A percentile compares a stretch with the other conserved stretches of the same genome.
Conservation (phyloP, 2,113 vertebrate species). For the Aldabrachelys gigantea region DNA sequence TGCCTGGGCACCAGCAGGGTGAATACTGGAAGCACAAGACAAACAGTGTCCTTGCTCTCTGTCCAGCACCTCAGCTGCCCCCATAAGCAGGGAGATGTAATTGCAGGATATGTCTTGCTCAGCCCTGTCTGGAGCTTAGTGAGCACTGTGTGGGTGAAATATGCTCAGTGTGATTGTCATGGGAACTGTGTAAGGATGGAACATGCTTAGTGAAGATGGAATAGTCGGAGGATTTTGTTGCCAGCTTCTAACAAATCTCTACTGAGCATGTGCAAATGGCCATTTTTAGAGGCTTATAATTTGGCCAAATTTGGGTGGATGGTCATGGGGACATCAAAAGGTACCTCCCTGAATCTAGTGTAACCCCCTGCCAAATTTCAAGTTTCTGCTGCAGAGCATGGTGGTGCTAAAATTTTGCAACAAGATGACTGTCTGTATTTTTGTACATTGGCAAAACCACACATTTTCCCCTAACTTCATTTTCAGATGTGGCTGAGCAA, state of each 20-base stretch:
- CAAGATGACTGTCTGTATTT: conserved; percentile 19
- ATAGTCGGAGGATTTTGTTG: conserved; percentile 47
- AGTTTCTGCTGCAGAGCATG: conserved; percentile 58
- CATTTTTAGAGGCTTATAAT: conserved; percentile 59
- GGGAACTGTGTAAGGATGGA: neutral
- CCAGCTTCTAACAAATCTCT: conserved; percentile 72
- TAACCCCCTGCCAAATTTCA: conserved; percentile 41
- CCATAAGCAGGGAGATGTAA: conserved; percentile 14
- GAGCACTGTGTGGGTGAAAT: neutral
- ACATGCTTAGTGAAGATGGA: conserved; percentile 56
- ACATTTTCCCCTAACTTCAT: conserved; percentile 32
- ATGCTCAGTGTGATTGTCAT: neutral
- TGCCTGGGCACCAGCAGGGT: neutral
- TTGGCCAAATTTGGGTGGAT: conserved; percentile 62
- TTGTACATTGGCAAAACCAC: conserved; percentile 55
- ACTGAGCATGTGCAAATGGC: conserved; percentile 30
- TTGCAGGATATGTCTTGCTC: neutral
- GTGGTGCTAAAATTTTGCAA: conserved; percentile 51
- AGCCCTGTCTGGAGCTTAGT: conserved; percentile 3
- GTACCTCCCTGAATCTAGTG: neutral
- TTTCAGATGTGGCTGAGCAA: neutral
- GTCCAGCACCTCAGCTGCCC: neutral
- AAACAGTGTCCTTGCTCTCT: neutral
- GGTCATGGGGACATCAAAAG: conserved; percentile 64
- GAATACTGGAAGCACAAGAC: neutral